Evolutionary conservation across 2,888 invertebrate genomes (phyloP), one percentile per base, ranked within the genome.

Genomic region (Altica lythri): DNA sequence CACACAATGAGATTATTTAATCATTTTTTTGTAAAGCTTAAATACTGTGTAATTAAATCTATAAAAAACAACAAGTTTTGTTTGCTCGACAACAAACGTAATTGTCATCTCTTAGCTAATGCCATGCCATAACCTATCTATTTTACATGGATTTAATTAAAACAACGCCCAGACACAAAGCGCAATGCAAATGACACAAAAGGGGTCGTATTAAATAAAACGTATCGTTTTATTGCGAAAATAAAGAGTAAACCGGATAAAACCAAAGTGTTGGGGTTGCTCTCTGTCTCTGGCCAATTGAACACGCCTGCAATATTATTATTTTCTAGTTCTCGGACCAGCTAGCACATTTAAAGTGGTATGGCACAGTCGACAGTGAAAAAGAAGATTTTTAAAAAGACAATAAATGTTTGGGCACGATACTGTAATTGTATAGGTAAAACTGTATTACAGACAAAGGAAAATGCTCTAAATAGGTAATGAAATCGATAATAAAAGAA

Each of bases 281-380:
- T 56, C 57, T 51, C 58, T n/a, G n/a, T 54, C 49, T 59, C 30
- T 54, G 56, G 60, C 56, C 63, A 63, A 65, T 65, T 62, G 62
- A 59, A 57, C 63, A 61, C 47, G 56, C 55, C 56, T 47, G 53
- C 44, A 52, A 55, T 59, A 62, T 46, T 53, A 53, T 53, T 42
- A 53, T 47, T 53, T 47, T 34, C 47, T 42, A 29, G 38, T 25
- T 22, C 13, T 40, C 40, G 40, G 12, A 40, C 10, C 40, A 40
- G 40, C 22, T 22, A 22, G 40, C 25, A 17, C n/a, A 19, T 18
- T 19, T 19, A 10, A 19, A 18, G 12, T 19, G 32, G n/a, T n/a
- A n/a, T n/a, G n/a, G 40, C 37, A 14, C 35, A 17, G 46, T 18
- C 38, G 19, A 12, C 34, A 30, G 13, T 18, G 13, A 27, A 32